Evolutionary conservation across 2,888 invertebrate species (phyloP).

Genomic region (Agrochola macilenta): DNA sequence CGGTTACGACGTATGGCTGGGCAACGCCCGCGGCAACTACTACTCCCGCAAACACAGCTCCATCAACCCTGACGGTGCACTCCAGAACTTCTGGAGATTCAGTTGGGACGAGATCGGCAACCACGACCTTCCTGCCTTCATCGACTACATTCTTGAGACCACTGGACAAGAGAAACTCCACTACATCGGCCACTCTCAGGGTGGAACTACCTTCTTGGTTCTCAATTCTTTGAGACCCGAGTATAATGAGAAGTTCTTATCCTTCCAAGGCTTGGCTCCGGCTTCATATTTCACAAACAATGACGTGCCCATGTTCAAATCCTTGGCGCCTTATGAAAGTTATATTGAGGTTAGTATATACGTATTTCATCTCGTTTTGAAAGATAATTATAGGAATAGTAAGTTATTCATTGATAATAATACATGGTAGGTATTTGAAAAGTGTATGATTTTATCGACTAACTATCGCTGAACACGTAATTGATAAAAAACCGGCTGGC

Average conservation of each 20-base stretch:
- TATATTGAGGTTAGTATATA: conserved; percentile 75
- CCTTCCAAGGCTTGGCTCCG: conserved; percentile 84
- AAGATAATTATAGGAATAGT: neutral
- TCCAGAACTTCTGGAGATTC: conserved; percentile 79
- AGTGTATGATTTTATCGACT: neutral
- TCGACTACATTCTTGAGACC: conserved; percentile 72
- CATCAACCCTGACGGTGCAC: conserved; percentile 71
- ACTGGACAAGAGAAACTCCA: conserved; percentile 76
- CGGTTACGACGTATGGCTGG: conserved; percentile 94
- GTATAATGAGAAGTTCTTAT: conserved; percentile 77
- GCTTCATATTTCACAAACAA: conserved; percentile 78
- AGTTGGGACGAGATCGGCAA: conserved; percentile 82
- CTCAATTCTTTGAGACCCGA: conserved; percentile 80
- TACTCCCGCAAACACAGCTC: conserved; percentile 85
- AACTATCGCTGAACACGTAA: neutral
- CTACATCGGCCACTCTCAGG: conserved; percentile 84
- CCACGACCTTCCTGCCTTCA: conserved; percentile 75
- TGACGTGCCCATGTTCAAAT: conserved; percentile 64
- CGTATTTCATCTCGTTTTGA: neutral
- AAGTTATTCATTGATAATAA: neutral
- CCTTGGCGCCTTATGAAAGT: conserved; percentile 69
- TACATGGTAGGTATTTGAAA: neutral
- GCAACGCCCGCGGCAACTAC: conserved; percentile 93
- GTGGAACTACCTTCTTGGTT: conserved; percentile 81
- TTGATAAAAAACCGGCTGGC: neutral